These are phyloP conservation scores for Pseudomyrmex dendroicus DNA, from an alignment of 1,140 invertebrate genomes.

Conservation along the genomic window DNA sequence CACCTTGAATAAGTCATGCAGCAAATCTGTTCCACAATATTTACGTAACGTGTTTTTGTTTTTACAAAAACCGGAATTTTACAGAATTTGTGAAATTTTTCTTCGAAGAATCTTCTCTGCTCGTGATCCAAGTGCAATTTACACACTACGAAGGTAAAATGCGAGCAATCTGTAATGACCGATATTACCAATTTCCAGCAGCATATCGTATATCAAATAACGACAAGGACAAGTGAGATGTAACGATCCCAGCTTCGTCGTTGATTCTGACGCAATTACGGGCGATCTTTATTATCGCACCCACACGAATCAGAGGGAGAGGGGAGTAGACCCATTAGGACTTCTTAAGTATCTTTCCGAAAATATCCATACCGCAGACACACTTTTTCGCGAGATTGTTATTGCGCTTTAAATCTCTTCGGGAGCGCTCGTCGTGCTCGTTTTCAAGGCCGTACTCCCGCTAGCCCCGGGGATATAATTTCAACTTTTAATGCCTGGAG, in stretches of 20 bases:
- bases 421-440: slow-evolving; percentile 5
- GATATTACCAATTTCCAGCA: slow-evolving; percentile 30
- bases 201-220: slow-evolving; percentile 8
- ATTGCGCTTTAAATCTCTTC: slow-evolving; percentile 25
- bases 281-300: slow-evolving; percentile 37
- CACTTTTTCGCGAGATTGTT: slow-evolving; percentile 29
- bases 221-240: slow-evolving; percentile 4
- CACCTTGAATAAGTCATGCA: slow-evolving; percentile 9
- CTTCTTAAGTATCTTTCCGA: not conserved
- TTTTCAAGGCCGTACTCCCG: slow-evolving; percentile 22
- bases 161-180: slow-evolving; percentile 1
- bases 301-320: not conserved
- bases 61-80: slow-evolving; percentile 8
- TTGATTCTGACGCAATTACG: slow-evolving; percentile 33
- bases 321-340: not conserved
- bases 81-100: not conserved
- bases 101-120: not conserved
- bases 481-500: slow-evolving; percentile 61
- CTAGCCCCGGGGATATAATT: slow-evolving; percentile 35
- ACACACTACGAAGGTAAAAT: not conserved
- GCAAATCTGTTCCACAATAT: not conserved
- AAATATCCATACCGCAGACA: not conserved
- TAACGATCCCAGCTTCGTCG: slow-evolving; percentile 37
- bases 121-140: slow-evolving; percentile 6
- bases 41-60: not conserved